Conservation (phyloP, 64 coral and sea anemone species). For the Actinia equina region DNA sequence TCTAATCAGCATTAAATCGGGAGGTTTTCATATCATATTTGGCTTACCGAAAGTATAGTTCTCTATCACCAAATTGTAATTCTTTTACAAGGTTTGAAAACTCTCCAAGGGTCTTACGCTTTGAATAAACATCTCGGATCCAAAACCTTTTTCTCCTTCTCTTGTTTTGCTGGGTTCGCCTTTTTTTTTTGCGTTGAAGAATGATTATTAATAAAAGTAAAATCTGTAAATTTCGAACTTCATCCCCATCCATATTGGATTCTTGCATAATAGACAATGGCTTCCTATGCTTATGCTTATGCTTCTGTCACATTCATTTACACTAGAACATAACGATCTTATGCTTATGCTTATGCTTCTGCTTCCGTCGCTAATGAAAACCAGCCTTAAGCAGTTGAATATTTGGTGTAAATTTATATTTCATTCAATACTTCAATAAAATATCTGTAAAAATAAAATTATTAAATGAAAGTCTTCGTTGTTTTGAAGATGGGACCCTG, state of each 20-base stretch:
- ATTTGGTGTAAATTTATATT: too few species aligned
- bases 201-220: background rate
- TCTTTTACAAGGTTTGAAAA: constrained; percentile 56
- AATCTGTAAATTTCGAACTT: background rate
- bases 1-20: too few species aligned
- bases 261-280: background rate
- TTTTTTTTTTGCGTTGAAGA: background rate
- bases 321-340: too few species aligned
- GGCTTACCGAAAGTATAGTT: constrained; percentile 49
- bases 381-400: too few species aligned
- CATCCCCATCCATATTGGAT: background rate
- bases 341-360: too few species aligned
- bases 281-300: background rate
- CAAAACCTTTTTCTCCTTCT: constrained; percentile 35
- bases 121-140: constrained; percentile 39
- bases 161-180: background rate
- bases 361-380: too few species aligned
- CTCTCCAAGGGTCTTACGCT: constrained; percentile 27
- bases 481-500: too few species aligned
- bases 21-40: too few species aligned
- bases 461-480: too few species aligned
- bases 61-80: constrained; percentile 40
- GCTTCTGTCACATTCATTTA: too few species aligned
- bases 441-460: too few species aligned
- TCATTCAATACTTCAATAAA: too few species aligned